These are phyloP conservation scores for Drosophila tani DNA, from an alignment of 1,140 invertebrate species.

Conservation along the genomic window DNA sequence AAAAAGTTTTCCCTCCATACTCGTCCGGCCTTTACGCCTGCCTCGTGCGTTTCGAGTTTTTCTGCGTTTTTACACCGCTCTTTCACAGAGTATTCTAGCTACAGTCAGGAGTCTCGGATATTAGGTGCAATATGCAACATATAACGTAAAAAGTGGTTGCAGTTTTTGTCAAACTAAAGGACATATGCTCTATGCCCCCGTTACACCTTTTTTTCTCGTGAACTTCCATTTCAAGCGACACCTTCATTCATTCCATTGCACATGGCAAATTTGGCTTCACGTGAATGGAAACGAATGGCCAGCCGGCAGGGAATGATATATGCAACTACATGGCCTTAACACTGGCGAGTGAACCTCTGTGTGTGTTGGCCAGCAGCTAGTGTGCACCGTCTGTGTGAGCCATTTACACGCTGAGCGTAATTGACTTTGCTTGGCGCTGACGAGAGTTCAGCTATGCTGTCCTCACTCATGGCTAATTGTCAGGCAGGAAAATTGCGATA, in stretches of 20 bases:
- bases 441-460: slow-evolving; percentile 39
- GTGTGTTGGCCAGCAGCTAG: slow-evolving; percentile 10
- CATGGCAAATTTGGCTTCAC: slow-evolving; percentile 51
- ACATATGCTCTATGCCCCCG: background rate
- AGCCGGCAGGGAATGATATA: slow-evolving; percentile 9
- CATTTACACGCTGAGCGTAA: slow-evolving; percentile 59
- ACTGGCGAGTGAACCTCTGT: background rate
- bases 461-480: slow-evolving; percentile 29
- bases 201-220: background rate
- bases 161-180: background rate
- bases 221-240: background rate
- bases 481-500: slow-evolving; percentile 21
- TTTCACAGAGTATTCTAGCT: background rate
- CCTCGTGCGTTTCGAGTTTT: background rate
- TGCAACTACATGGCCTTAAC: slow-evolving; percentile 44
- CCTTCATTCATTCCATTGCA: slow-evolving; percentile 48
- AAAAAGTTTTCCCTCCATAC: slow-evolving; percentile 16
- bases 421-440: slow-evolving; percentile 65
- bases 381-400: slow-evolving; percentile 15
- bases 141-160: no score
- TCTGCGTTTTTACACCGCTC: background rate
- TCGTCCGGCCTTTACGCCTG: background rate
- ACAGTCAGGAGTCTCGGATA: background rate
- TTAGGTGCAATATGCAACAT: background rate
- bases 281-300: slow-evolving; percentile 43